A percentile compares a stretch with the other conserved stretches of the same genome.
phyloP scores from a whole-genome alignment of 2,797 vertebrate genomes.

The Poecilia velifera region DNA sequence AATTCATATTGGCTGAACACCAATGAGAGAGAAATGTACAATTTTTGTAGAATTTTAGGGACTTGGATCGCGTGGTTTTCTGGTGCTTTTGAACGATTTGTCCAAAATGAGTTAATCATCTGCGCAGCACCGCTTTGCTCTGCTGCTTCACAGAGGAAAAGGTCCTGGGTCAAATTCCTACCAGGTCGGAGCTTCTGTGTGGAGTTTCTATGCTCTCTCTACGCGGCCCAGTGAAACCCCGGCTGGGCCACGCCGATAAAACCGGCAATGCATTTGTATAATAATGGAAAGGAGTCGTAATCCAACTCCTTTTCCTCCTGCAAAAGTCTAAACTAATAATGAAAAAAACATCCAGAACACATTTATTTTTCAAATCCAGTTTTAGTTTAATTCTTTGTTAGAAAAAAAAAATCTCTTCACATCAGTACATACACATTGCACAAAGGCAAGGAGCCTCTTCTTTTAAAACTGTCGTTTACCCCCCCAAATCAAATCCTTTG shows the following conservation, averaged over 20 bases:
- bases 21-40: neutral
- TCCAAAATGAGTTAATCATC: neutral
- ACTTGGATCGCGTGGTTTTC: neutral
- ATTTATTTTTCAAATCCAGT: constrained; percentile 40
- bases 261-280: neutral
- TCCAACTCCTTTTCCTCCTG: neutral
- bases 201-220: neutral
- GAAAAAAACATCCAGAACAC: constrained; percentile 10
- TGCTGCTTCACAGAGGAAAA: neutral
- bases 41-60: neutral
- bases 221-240: no score
- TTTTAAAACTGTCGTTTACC: neutral
- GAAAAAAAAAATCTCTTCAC: constrained; percentile 66
- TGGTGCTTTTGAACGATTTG: neutral
- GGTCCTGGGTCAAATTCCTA: neutral
- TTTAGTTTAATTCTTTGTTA: constrained; percentile 74
- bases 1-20: neutral
- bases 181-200: neutral
- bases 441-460: constrained; percentile 53
- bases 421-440: constrained; percentile 75
- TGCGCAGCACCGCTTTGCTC: neutral
- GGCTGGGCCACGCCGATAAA: neutral
- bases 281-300: neutral
- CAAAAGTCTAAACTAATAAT: neutral
- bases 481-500: constrained; percentile 21